phyloP scores from a whole-genome alignment of 92 coral and sea anemone species.

The Porites cylindrica region DNA sequence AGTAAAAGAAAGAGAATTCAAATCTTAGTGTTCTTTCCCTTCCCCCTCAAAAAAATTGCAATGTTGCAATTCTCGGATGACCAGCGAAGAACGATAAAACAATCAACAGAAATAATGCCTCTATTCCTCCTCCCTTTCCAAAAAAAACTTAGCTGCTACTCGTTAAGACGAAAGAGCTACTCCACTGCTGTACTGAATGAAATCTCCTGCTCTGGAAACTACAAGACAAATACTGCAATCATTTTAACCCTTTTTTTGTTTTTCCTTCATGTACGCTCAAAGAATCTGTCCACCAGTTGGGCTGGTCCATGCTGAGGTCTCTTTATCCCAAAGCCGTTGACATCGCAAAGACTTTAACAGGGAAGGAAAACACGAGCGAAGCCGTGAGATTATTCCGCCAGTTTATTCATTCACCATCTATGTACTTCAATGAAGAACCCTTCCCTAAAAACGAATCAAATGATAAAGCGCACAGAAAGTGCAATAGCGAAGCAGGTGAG shows the following conservation, averaged over 20 bases:
- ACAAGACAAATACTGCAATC: too few species aligned
- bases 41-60: too few species aligned
- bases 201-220: too few species aligned
- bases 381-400: constrained; percentile 75
- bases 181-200: too few species aligned
- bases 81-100: too few species aligned
- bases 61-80: too few species aligned
- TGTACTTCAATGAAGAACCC: constrained; percentile 87
- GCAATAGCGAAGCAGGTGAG: constrained; percentile 66
- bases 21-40: too few species aligned
- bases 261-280: not conserved
- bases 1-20: too few species aligned
- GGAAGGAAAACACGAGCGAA: constrained; percentile 62
- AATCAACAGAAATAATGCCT: too few species aligned
- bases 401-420: constrained; percentile 72
- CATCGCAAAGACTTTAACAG: constrained; percentile 80
- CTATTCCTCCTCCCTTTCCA: too few species aligned
- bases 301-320: constrained; percentile 71
- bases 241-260: not conserved
- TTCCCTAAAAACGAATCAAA: constrained; percentile 95
- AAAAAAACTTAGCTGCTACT: too few species aligned
- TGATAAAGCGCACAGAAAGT: constrained; percentile 69
- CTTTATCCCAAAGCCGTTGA: constrained; percentile 82
- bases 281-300: constrained; percentile 88
- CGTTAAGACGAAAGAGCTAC: too few species aligned